Base-by-base conservation (phyloP, 1,140 invertebrate species). In the Trachymyrmex cornetzi region DNA sequence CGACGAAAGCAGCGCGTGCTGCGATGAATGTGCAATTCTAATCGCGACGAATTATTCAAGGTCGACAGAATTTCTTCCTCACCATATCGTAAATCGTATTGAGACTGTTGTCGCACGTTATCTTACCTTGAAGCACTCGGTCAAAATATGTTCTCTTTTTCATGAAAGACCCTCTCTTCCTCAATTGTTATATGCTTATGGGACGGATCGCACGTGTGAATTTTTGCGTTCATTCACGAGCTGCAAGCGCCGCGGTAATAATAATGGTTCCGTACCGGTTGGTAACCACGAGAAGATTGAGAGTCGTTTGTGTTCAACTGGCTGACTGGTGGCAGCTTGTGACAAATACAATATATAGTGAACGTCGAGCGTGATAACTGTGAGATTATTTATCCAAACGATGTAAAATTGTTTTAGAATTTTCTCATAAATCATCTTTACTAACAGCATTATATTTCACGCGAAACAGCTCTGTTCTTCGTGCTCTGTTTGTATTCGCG, bases 11-110 rank as follows among this genome's bases (percentile, higher is more conserved):
- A 59, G 44, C 16, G 12, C 14, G 75, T 16, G 9, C 2, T 22
- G 30, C 1, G 9, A 48, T 27, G 24, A 59, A 82, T 57, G 22
- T 50, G 66, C 34, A 53, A 59, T 82, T 69, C 24, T 27, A 59
- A 82, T 80, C 24, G 24, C 22, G 34, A 22, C 34, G 16, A 16
- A 82, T 72, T 74, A 44, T 34, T 72, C 53, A 82, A 82, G 80
- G 55, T 48, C 53, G 55, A 19, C 1, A 22, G 53, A 44, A 74
- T 82, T 82, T 82, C 53, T 82, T 82, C 12, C 14, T n/a, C 16
- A 5, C 44, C 48, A 74, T 22, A 30, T 59, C 19, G 44, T 6
- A 14, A 59, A 44, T 59, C 12, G 19, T 9, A 16, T 11, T 6
- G 30, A 34, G 71, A 48, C 1, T 24, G 19, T 48, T 48, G n/a